Evolutionary conservation across 2,797 vertebrate genomes (phyloP).

Genomic region (Melanogrammus aeglefinus): DNA sequence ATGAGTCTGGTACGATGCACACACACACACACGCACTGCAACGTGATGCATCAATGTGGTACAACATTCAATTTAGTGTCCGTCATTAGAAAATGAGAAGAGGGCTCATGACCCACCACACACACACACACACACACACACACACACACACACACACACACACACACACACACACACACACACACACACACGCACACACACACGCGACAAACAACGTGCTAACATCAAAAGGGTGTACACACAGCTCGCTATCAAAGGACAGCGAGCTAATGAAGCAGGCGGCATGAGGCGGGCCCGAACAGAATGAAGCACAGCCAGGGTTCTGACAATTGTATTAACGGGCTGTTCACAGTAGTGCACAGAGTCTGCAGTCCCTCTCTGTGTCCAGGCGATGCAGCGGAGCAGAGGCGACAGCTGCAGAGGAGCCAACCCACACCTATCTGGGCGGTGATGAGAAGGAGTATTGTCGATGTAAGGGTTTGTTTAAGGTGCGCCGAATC

Average conservation of each 20-base stretch:
- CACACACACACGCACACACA: not conserved
- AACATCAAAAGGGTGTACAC: not conserved
- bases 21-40: not conserved
- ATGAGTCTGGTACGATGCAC: not conserved
- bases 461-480: not conserved
- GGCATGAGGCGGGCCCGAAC: conserved; percentile 13
- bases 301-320: conserved; percentile 21
- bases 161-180: not conserved
- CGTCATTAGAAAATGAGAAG: not conserved
- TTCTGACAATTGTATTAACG: conserved; percentile 28
- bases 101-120: not conserved
- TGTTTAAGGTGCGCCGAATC: not conserved
- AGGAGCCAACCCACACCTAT: not conserved
- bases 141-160: not conserved
- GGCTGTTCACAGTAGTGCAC: conserved; percentile 11
- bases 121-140: not conserved
- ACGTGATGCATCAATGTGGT: not conserved
- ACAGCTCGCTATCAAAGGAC: not conserved
- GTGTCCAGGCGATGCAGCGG: conserved; percentile 2
- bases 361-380: conserved; percentile 8
- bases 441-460: not conserved
- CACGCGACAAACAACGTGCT: not conserved
- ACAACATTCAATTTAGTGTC: not conserved
- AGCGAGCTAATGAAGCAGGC: not conserved
- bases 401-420: not conserved